A percentile compares a stretch with the other conserved stretches of the same genome.
Conservation (phyloP, 2,797 vertebrate genomes). For the Poecilia picta region DNA sequence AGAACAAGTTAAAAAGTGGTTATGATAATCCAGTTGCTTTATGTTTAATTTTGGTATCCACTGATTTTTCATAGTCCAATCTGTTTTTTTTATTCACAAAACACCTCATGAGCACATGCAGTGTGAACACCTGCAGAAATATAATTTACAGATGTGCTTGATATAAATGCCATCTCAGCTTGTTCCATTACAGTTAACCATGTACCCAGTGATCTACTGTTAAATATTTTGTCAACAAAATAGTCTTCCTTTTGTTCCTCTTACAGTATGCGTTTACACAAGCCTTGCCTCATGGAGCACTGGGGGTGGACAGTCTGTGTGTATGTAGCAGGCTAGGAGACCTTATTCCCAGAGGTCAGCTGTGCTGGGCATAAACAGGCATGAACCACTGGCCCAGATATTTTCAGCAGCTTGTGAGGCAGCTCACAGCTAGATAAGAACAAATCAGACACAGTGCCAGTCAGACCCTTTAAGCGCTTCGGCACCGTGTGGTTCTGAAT, state of each 20-base stretch:
- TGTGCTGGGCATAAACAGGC: slow-evolving; percentile 60
- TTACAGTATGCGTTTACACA: slow-evolving; percentile 14
- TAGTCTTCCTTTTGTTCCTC: not conserved
- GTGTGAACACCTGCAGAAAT: slow-evolving; percentile 53
- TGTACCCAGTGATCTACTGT: not conserved
- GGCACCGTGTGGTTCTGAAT: slow-evolving; percentile 63
- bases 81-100: slow-evolving; percentile 41
- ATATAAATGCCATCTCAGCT: slow-evolving; percentile 62
- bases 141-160: slow-evolving; percentile 60
- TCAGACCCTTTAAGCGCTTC: slow-evolving; percentile 59
- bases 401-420: slow-evolving; percentile 49
- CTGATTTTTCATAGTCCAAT: slow-evolving; percentile 6
- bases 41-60: not conserved
- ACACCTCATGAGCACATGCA: slow-evolving; percentile 39
- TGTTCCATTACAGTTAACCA: not conserved
- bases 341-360: slow-evolving; percentile 59
- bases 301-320: slow-evolving; percentile 37
- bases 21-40: not conserved
- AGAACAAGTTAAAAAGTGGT: not conserved
- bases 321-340: slow-evolving; percentile 54
- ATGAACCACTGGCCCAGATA: slow-evolving; percentile 61
- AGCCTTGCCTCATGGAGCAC: slow-evolving; percentile 34
- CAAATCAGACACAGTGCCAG: slow-evolving; percentile 60
- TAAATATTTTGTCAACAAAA: not conserved
- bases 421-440: slow-evolving; percentile 69